These are phyloP conservation scores for Drosophila fungiperda DNA, from an alignment of 2,888 invertebrate genomes.

Conservation along the genomic window DNA sequence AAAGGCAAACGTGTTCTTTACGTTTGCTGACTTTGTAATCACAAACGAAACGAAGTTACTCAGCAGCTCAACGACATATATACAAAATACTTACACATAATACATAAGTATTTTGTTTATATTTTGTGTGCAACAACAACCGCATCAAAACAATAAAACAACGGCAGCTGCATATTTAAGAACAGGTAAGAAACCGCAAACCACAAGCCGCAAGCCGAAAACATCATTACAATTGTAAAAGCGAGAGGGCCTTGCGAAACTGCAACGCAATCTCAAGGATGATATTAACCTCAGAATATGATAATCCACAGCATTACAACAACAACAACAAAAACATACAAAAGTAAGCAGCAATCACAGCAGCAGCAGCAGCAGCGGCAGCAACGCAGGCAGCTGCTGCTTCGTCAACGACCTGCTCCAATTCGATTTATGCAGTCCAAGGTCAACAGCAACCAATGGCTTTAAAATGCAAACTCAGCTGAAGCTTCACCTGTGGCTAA, in stretches of 20 bases:
- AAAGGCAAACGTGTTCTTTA: constrained; percentile 78
- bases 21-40: constrained; percentile 73
- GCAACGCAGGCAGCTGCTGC: constrained; percentile 23
- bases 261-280: constrained; percentile 61
- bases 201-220: neutral
- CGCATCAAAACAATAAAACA: constrained; percentile 8
- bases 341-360: constrained; percentile 10
- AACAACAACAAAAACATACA: constrained; percentile 21
- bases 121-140: constrained; percentile 35
- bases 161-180: constrained; percentile 46
- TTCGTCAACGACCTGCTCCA: constrained; percentile 79
- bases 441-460: constrained; percentile 71
- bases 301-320: constrained; percentile 47
- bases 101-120: constrained; percentile 52
- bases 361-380: constrained; percentile 24
- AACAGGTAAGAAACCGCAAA: constrained; percentile 54
- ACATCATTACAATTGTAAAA: constrained; percentile 46
- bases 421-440: constrained; percentile 78
- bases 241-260: constrained; percentile 46
- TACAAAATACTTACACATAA: constrained; percentile 13
- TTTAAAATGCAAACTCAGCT: constrained; percentile 76
- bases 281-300: constrained; percentile 42
- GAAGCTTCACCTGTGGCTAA: constrained; percentile 24
- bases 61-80: constrained; percentile 34
- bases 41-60: constrained; percentile 62